Evolutionary conservation across 1,140 invertebrate species (phyloP).

Genomic region (Drosophila busckii): DNA sequence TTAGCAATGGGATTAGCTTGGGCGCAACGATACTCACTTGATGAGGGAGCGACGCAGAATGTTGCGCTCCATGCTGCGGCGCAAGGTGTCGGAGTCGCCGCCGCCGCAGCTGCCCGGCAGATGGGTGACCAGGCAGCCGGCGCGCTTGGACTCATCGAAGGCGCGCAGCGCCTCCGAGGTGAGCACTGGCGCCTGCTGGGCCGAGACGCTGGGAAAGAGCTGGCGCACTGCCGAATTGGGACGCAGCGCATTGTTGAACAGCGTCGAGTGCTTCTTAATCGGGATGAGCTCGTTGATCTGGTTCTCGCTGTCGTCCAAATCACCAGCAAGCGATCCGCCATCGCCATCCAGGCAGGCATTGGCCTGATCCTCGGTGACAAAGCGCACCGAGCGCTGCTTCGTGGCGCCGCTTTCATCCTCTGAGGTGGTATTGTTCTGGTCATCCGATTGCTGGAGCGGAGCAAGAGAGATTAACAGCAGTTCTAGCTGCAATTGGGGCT

Average conservation of each 20-base stretch:
- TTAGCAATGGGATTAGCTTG: not conserved
- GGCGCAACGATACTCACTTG: conserved; percentile 80
- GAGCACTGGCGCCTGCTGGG: conserved; percentile 82
- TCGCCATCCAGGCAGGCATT: conserved; percentile 58
- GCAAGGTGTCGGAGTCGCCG: conserved; percentile 81
- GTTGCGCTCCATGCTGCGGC: conserved; percentile 86
- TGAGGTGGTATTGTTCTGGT: conserved; percentile 74
- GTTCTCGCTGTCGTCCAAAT: conserved; percentile 67
- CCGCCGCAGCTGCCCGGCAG: conserved; percentile 79
- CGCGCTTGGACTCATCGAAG: conserved; percentile 83
- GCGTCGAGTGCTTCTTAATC: conserved; percentile 77
- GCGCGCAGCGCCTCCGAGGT: conserved; percentile 83
- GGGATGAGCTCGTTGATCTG: conserved; percentile 77
- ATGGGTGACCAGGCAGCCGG: conserved; percentile 79
- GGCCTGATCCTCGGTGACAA: conserved; percentile 59
- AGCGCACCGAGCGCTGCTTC: conserved; percentile 77
- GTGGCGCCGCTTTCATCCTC: conserved; percentile 65
- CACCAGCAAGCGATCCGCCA: conserved; percentile 46
- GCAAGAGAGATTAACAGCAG: not conserved
- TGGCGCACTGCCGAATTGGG: conserved; percentile 87
- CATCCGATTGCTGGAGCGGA: conserved; percentile 65
- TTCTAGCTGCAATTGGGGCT: not conserved
- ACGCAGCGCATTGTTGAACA: conserved; percentile 75
- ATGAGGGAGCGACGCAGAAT: conserved; percentile 85
- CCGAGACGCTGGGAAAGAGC: conserved; percentile 83